phyloP scores from a whole-genome alignment of 2,113 vertebrate genomes.

The Patagioenas fasciata region DNA sequence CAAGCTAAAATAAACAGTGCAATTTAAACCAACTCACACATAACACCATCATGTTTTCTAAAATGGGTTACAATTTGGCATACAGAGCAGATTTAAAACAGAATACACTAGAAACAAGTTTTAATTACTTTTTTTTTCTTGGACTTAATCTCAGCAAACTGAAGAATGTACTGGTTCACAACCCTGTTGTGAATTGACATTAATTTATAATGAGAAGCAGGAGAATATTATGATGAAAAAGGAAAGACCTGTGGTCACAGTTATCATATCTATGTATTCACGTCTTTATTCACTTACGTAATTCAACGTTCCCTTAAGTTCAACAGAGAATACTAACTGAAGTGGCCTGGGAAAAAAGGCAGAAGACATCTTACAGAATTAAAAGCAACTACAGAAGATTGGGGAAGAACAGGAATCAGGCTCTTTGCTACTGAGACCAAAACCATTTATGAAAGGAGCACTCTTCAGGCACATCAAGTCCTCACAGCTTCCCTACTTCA shows the following conservation, averaged over 20 bases:
- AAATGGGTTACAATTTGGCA: not conserved
- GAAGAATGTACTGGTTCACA: not conserved
- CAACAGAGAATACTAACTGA: not conserved
- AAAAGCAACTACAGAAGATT: not conserved
- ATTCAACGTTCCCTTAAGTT: not conserved
- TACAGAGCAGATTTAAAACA: not conserved
- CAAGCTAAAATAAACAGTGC: not conserved
- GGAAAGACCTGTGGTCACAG: not conserved
- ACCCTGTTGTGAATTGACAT: not conserved
- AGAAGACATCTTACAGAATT: not conserved
- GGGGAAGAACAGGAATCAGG: not conserved
- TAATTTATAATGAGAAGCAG: not conserved
- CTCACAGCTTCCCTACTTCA: not conserved
- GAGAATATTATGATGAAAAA: not conserved
- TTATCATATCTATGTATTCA: not conserved
- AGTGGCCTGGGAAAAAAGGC: not conserved
- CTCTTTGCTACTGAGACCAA: not conserved
- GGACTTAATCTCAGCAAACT: not conserved
- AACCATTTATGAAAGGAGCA: not conserved
- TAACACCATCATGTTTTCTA: not conserved
- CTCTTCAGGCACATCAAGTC: not conserved
- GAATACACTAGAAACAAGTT: not conserved
- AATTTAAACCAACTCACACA: not conserved
- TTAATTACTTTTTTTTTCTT: not conserved
- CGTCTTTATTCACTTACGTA: not conserved